phyloP scores from a whole-genome alignment of 2,797 vertebrate genomes.

The Mastacembelus armatus region DNA sequence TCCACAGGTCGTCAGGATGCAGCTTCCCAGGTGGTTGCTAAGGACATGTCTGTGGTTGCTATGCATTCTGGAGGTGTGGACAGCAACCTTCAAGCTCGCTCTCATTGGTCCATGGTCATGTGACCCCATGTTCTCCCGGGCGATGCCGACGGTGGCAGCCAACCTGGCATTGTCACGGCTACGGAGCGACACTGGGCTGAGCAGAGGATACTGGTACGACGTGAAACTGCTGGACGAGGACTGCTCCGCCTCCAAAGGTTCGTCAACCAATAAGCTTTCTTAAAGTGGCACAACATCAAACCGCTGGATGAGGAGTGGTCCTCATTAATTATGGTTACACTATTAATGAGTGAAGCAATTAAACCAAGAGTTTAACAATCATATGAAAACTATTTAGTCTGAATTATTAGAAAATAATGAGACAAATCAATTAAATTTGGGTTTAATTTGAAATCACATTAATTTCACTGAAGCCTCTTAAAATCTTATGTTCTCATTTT shows the following conservation, averaged over 20 bases:
- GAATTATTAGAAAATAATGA: too few species aligned
- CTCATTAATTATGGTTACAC: too few species aligned
- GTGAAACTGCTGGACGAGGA: constrained; percentile 81
- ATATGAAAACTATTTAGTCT: too few species aligned
- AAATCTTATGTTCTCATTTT: background rate
- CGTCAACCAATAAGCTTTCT: too few species aligned
- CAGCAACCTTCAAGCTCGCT: constrained; percentile 83
- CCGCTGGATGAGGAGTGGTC: too few species aligned
- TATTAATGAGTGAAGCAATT: too few species aligned
- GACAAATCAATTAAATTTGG: too few species aligned
- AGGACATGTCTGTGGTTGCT: constrained; percentile 51
- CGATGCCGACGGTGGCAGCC: constrained; percentile 80
- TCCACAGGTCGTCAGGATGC: constrained; percentile 54
- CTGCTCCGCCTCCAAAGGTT: constrained; percentile 76
- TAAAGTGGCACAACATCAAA: too few species aligned
- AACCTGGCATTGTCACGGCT: constrained; percentile 83
- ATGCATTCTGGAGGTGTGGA: background rate
- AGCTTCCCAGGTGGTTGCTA: constrained; percentile 34
- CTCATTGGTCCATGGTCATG: constrained; percentile 90
- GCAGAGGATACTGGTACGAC: constrained; percentile 83
- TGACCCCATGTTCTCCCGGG: constrained; percentile 85
- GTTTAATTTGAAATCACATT: too few species aligned
- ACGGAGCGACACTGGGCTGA: constrained; percentile 69
- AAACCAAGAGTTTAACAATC: too few species aligned
- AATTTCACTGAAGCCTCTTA: too few species aligned